Conservation (phyloP, 2,797 vertebrate species). For the Prionace glauca region DNA sequence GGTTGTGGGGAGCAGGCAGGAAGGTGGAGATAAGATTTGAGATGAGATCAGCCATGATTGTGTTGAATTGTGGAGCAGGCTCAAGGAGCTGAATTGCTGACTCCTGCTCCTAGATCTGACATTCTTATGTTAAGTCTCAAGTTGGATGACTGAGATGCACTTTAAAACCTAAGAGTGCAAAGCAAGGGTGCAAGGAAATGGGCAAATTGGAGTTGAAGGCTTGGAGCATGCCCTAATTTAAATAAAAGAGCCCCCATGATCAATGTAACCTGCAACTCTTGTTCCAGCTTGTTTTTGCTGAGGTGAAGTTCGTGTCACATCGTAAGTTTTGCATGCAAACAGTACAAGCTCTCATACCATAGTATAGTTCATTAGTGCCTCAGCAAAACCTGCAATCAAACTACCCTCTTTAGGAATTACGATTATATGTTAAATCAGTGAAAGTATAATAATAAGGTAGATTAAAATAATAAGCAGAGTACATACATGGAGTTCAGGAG, state of each 20-base stretch:
- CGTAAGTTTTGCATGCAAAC: neutral
- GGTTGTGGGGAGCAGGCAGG: too few relatives aligned
- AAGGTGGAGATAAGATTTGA: too few relatives aligned
- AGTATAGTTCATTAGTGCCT: neutral
- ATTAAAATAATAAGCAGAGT: neutral
- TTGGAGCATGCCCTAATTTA: neutral
- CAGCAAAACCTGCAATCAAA: neutral
- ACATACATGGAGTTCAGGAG: constrained; percentile 91
- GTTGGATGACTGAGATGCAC: neutral
- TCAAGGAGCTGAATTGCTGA: too few relatives aligned
- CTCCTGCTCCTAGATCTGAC: too few relatives aligned
- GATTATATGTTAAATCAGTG: neutral
- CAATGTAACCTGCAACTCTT: neutral
- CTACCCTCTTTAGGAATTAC: neutral
- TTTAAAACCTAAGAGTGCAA: neutral
- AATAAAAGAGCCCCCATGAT: neutral
- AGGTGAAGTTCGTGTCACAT: neutral
- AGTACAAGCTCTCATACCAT: neutral
- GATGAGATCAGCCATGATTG: too few relatives aligned
- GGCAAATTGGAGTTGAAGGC: neutral
- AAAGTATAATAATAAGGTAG: neutral
- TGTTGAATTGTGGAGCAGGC: too few relatives aligned
- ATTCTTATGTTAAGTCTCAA: neutral
- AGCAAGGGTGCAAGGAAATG: neutral
- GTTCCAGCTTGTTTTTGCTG: neutral